A percentile compares a stretch with the other conserved stretches of the same genome.
Conservation (phyloP, 2,113 vertebrate genomes). For the Dipodomys stephensi region DNA sequence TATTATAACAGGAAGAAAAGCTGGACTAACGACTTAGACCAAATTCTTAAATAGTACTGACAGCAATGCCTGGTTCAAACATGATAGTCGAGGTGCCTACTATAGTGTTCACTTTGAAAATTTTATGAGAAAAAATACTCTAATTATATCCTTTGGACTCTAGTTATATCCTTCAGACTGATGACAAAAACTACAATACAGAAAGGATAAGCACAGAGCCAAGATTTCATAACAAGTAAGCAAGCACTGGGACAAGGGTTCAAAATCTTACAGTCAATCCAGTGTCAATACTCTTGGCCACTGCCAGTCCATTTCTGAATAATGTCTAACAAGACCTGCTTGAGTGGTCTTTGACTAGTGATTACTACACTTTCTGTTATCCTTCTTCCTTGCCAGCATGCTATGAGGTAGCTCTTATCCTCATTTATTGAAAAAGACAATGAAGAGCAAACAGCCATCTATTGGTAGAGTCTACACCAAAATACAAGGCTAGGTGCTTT, state of each 20-base stretch:
- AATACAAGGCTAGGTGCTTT: not conserved
- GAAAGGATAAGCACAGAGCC: not conserved
- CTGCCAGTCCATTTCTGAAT: not conserved
- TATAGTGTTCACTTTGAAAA: not conserved
- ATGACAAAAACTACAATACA: not conserved
- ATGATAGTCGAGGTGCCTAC: not conserved
- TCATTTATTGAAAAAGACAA: not conserved
- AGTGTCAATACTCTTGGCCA: not conserved
- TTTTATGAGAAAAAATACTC: not conserved
- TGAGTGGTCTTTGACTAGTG: not conserved
- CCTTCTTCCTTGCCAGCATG: not conserved
- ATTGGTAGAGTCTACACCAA: not conserved
- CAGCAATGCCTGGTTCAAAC: not conserved
- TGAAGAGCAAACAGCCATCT: not conserved
- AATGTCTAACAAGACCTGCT: not conserved
- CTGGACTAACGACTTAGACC: not conserved
- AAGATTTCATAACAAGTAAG: not conserved
- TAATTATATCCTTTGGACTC: no score
- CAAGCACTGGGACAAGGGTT: not conserved
- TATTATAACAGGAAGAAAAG: no score
- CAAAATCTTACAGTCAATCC: fast-evolving
- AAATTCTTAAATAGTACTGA: not conserved
- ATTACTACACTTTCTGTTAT: not conserved
- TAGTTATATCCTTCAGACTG: not conserved
- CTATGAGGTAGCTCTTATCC: fast-evolving